phyloP scores from a whole-genome alignment of 2,113 vertebrate genomes.

The Hippocampus guttulatus region DNA sequence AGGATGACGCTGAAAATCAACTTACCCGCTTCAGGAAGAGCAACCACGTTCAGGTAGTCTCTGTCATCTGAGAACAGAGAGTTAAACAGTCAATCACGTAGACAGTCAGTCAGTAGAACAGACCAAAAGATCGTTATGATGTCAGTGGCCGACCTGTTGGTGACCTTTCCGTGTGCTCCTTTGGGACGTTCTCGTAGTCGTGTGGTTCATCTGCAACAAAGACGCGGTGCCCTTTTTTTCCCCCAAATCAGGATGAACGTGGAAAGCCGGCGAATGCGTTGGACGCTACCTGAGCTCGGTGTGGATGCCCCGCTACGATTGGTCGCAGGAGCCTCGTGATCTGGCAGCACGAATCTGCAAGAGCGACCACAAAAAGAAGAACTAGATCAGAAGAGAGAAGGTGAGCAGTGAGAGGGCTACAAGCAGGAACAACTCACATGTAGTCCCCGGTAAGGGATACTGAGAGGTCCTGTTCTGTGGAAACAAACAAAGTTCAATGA shows the following conservation, averaged over 20 bases:
- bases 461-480: background rate
- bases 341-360: slow-evolving; percentile 57
- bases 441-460: background rate
- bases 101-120: background rate
- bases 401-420: background rate
- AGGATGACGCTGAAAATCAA: background rate
- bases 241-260: background rate
- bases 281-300: slow-evolving; percentile 58
- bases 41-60: background rate
- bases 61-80: background rate
- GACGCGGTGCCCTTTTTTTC: background rate
- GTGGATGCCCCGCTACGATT: slow-evolving; percentile 49
- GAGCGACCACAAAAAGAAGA: slow-evolving; percentile 3
- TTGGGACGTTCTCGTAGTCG: background rate
- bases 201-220: background rate
- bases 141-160: background rate
- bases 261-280: background rate
- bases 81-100: background rate
- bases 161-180: background rate
- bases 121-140: background rate
- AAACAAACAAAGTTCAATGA: background rate
- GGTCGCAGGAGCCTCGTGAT: background rate
- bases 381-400: background rate
- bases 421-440: background rate
- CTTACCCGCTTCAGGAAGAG: background rate